Evolutionary conservation across 2,888 invertebrate species (phyloP).

Genomic region (Drosophila kanekoi): DNA sequence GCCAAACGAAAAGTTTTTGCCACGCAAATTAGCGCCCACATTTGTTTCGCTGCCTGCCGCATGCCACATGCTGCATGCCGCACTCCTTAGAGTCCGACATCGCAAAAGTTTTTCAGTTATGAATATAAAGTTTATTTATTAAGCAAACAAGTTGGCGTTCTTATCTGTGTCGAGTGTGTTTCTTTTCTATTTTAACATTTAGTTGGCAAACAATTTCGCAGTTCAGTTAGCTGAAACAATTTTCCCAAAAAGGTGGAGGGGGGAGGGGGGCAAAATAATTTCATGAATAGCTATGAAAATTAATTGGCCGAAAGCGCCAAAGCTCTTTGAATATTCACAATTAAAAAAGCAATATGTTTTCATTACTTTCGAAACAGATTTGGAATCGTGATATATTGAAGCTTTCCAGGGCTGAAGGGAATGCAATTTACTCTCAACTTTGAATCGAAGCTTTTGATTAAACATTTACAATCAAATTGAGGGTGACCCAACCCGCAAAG

Average conservation of each 20-base stretch:
- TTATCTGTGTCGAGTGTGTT: constrained; percentile 66
- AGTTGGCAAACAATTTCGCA: constrained; percentile 68
- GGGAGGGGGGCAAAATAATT: constrained; percentile 8
- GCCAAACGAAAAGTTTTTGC: constrained; percentile 59
- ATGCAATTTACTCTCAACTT: no score
- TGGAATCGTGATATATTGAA: not conserved
- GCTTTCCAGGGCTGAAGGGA: not conserved
- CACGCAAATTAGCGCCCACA: constrained; percentile 76
- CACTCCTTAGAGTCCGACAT: constrained; percentile 29
- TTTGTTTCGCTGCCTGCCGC: constrained; percentile 66
- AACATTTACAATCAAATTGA: no score
- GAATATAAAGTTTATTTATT: constrained; percentile 80
- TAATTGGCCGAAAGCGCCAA: constrained; percentile 43
- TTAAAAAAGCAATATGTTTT: constrained; percentile 18
- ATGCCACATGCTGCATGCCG: constrained; percentile 1
- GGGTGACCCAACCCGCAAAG: no score
- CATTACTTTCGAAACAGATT: not conserved
- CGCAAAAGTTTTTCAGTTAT: constrained; percentile 77
- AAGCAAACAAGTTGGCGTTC: constrained; percentile 77
- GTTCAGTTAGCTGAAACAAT: constrained; percentile 46
- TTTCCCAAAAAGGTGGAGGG: not conserved
- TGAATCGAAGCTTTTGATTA: no score
- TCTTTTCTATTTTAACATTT: constrained; percentile 30
- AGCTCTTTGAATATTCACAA: constrained; percentile 6
- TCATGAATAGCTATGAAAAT: constrained; percentile 43